Percentiles rank a stretch among this genome's conserved stretches.
Conservation (phyloP, 2,888 invertebrate species). For the Sthenelais limicola region DNA sequence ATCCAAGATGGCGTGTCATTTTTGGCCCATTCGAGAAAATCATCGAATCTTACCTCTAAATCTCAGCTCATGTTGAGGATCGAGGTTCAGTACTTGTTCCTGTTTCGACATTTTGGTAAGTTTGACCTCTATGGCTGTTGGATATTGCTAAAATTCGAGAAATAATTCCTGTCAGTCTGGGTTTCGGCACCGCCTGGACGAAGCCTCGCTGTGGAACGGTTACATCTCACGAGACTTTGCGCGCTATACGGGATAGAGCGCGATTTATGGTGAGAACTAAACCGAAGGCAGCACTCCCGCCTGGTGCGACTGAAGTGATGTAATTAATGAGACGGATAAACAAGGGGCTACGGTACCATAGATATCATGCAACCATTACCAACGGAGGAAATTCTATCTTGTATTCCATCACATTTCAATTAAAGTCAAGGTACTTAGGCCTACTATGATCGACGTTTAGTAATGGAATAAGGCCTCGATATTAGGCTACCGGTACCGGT, state of each 20-base stretch:
- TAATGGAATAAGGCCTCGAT: too few relatives aligned
- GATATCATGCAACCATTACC: too few relatives aligned
- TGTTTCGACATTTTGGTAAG: slow-evolving; percentile 47
- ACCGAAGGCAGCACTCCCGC: neutral
- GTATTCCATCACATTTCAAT: too few relatives aligned
- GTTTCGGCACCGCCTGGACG: slow-evolving; percentile 5
- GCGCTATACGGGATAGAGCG: slow-evolving; percentile 1
- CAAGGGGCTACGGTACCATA: too few relatives aligned
- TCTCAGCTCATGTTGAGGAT: slow-evolving; percentile 47
- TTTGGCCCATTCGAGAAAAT: slow-evolving; percentile 16
- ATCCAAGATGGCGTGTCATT: slow-evolving; percentile 44
- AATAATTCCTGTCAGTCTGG: slow-evolving; percentile 40
- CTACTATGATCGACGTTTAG: too few relatives aligned
- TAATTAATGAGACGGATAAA: too few relatives aligned
- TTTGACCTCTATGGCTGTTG: neutral
- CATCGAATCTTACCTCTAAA: slow-evolving; percentile 45
- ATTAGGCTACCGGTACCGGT: too few relatives aligned
- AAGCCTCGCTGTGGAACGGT: slow-evolving; percentile 36
- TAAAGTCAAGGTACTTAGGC: too few relatives aligned
- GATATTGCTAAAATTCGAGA: slow-evolving; percentile 19
- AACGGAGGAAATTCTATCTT: too few relatives aligned
- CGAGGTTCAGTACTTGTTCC: slow-evolving; percentile 47
- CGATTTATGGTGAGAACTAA: neutral
- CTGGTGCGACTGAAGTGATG: slow-evolving; percentile 2
- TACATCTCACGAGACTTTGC: slow-evolving; percentile 31